Evolutionary conservation across 2,113 vertebrate species (phyloP).

Genomic region (Dermatemys mawii): DNA sequence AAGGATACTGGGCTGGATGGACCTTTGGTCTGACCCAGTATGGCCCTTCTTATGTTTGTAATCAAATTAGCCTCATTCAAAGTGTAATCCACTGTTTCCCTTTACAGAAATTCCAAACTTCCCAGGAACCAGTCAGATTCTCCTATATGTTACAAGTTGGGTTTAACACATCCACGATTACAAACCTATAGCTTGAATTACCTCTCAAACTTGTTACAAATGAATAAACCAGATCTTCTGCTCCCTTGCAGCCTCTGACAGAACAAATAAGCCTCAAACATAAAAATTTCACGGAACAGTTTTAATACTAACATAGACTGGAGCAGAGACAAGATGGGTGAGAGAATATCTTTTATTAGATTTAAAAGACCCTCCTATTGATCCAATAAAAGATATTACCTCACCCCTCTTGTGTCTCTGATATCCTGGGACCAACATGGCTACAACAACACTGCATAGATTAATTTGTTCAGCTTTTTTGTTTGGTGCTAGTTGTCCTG

Average conservation of each 20-base stretch:
- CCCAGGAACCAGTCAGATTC: neutral
- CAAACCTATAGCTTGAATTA: neutral
- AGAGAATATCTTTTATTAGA: neutral
- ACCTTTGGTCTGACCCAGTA: too few species aligned
- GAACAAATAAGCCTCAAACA: neutral
- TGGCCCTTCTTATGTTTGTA: too few species aligned
- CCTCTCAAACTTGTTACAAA: neutral
- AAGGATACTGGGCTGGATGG: too few species aligned
- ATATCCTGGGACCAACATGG: neutral
- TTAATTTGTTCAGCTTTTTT: neutral
- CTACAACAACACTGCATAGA: neutral
- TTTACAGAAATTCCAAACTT: neutral
- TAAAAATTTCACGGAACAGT: neutral
- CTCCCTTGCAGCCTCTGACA: neutral
- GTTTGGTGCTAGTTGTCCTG: neutral
- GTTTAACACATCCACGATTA: neutral
- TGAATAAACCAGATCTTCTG: neutral
- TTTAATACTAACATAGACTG: neutral
- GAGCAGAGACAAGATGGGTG: neutral
- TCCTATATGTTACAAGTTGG: neutral
- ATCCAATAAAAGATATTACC: neutral
- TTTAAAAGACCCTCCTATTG: neutral
- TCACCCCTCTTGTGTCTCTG: neutral
- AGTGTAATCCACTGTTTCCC: neutral
- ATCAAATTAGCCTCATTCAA: neutral